Conservation (phyloP, 1,140 invertebrate species). For the Anoplolepis gracilipes region DNA sequence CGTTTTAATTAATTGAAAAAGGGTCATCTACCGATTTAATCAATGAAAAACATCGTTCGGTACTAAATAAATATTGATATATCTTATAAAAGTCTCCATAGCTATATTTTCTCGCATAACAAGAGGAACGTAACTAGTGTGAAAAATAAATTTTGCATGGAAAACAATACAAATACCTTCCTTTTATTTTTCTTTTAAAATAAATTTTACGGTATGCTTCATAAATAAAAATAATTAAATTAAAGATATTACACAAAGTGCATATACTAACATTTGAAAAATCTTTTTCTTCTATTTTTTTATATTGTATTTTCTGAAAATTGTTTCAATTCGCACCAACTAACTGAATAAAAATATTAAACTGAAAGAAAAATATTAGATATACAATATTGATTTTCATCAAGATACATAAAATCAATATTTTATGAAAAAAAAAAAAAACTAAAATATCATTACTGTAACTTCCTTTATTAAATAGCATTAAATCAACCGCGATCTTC, state of each 20-base stretch:
- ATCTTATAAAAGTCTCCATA: slow-evolving; percentile 1
- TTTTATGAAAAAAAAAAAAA: too few relatives aligned
- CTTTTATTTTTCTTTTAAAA: slow-evolving; percentile 1
- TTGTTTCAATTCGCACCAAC: neutral
- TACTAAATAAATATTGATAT: slow-evolving; percentile 11
- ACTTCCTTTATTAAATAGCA: neutral
- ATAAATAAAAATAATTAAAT: slow-evolving; percentile 13
- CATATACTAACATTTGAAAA: neutral
- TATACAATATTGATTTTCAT: too few relatives aligned
- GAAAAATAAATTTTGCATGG: neutral
- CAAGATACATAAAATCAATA: too few relatives aligned
- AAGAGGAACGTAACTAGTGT: neutral
- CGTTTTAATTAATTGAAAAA: neutral
- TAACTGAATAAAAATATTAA: neutral
- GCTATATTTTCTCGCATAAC: slow-evolving; percentile 2
- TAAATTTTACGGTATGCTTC: neutral
- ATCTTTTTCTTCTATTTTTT: neutral
- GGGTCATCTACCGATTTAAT: slow-evolving; percentile 10
- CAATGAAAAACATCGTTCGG: neutral
- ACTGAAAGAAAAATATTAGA: neutral
- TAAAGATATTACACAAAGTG: neutral
- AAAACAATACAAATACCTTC: neutral
- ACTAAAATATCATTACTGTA: neutral
- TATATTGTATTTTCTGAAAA: neutral
- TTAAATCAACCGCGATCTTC: neutral